Percentiles rank a stretch among this genome's conserved stretches.
These are phyloP conservation scores for Drosophila melanosoma DNA, from an alignment of 2,888 invertebrate genomes.

Conservation along the genomic window DNA sequence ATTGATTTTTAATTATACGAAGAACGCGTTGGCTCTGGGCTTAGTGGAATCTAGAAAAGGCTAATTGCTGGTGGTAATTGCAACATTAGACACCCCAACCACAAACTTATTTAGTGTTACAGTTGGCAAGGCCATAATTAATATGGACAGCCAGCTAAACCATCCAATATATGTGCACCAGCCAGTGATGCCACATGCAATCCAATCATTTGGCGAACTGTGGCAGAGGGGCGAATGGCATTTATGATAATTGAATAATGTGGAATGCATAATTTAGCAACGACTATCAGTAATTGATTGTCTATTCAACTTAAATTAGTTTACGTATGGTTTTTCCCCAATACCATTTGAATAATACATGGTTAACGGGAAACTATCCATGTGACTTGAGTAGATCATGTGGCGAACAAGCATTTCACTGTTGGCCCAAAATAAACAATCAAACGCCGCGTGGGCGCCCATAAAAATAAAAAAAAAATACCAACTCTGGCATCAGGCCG, in stretches of 20 bases:
- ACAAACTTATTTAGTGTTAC: conserved; percentile 25
- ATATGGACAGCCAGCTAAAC: conserved; percentile 31
- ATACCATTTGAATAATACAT: conserved; percentile 66
- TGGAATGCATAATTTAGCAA: conserved; percentile 67
- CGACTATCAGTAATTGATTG: conserved; percentile 68
- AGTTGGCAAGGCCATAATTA: conserved; percentile 65
- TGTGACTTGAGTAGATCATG: conserved; percentile 16
- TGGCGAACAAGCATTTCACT: conserved; percentile 16
- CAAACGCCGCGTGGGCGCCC: conserved; percentile 70
- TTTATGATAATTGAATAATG: conserved; percentile 74
- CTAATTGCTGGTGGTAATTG: conserved; percentile 75
- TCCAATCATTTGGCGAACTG: conserved; percentile 55
- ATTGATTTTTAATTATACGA: conserved; percentile 75
- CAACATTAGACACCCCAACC: conserved; percentile 72
- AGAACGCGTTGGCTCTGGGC: conserved; percentile 56
- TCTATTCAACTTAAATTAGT: conserved; percentile 61
- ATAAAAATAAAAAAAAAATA: conserved; percentile 10
- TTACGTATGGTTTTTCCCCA: conserved; percentile 41
- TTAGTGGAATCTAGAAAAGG: conserved; percentile 54
- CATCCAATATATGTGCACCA: conserved; percentile 4
- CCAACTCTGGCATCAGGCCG: conserved; percentile 31
- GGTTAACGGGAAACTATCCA: background rate
- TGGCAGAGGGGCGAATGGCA: background rate
- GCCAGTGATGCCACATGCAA: conserved; percentile 56
- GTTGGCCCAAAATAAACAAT: conserved; percentile 59